Base-by-base conservation (phyloP, 1,140 invertebrate species). In the Nymphalis io region DNA sequence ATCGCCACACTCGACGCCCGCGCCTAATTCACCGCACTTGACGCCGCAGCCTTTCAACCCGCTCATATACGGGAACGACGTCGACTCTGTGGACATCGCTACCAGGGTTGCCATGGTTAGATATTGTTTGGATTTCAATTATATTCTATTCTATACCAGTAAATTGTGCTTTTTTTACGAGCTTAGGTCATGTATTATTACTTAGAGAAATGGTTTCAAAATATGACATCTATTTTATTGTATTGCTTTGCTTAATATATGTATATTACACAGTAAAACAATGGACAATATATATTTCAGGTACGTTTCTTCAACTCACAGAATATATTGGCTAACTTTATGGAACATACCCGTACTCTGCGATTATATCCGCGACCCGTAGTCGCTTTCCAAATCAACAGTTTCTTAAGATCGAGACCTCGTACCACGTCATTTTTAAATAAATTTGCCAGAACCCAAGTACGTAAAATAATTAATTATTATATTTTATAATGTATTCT, bases 351-450 rank as follows among this genome's bases (percentile, higher is more conserved):
- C 0, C 93, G 99, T 46, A 99, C 98, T 0, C 90, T 99, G 20
- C 93, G 99, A 8, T 92, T 99, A 0, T 99, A 99, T 92, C 99
- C 99, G 0, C 92, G 99, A 61, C 99, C 99, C 0, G 99, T 99
- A 12, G 99, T 99, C 11, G 98, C 98, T 10, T 99, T 99, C 83
- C 99, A 99, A 93, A 97, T 99, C 58, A 99, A 99, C 83, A 99
- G 98, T 75, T 99, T 99, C 83, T 93, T 99, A 0, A 94, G 98
- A 64, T 99, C 98, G 5, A 93, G 99, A 44, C 97, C 98, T 1
- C 92, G 97, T 70, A 95, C 96, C 8, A 96, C 97, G 11, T 93
- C 94, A 60, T 99, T 99, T 89, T 94, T 99, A 21, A 96, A 96
- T 74, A 95, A 96, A 82, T 98, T 99, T 89, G 98, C 98, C 3